Base-by-base conservation (phyloP, 2,888 invertebrate genomes). In the Melolontha melolontha region DNA sequence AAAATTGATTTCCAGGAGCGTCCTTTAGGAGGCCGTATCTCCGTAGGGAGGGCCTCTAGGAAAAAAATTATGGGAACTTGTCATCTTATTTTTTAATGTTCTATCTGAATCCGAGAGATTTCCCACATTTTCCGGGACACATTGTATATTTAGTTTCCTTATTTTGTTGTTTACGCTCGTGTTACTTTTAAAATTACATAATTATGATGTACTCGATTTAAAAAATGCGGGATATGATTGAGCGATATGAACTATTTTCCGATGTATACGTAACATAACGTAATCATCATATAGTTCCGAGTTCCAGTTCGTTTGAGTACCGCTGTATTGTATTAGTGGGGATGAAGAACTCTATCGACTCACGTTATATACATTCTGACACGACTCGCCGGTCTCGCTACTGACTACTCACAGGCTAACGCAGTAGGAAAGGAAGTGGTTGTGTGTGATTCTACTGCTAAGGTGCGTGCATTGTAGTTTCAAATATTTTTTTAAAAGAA, bases 271-370 rank as follows among this genome's bases (percentile, higher is more conserved):
- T 22, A 49, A 49, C n/a, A 49, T 47, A 42, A 41, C 44, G 44
- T 44, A 44, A 34, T 34, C 44, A 6, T 5, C 12, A 14, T 44
- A n/a, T n/a, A 44, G 44, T 44, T 14, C 12, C 10, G 10, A 16
- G 54, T 54, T 54, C 16, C 54, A 54, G 16, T 62, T 47, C 34
- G 47, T 42, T 64, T 54, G 64, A 47, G 42, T 52, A 52, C 42
- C 54, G 17, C 64, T 64, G 64, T 62, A 64, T 41, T 54, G 40
- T 16, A n/a, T 52, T 34, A 52, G 64, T 64, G 64, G 64, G 64
- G 64, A 64, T 64, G 64, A 64, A 51, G 64, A 64, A 41, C 42
- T 54, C 64, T 64, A 64, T 64, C 54, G 64, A 64, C 52, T 64
- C 44, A 44, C 17, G 64, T 27, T 64, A 64, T 54, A 64, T 64